A percentile compares a stretch with the other conserved stretches of the same genome.
These are phyloP conservation scores for Athalia cordata DNA, from an alignment of 2,888 invertebrate species.

Conservation along the genomic window DNA sequence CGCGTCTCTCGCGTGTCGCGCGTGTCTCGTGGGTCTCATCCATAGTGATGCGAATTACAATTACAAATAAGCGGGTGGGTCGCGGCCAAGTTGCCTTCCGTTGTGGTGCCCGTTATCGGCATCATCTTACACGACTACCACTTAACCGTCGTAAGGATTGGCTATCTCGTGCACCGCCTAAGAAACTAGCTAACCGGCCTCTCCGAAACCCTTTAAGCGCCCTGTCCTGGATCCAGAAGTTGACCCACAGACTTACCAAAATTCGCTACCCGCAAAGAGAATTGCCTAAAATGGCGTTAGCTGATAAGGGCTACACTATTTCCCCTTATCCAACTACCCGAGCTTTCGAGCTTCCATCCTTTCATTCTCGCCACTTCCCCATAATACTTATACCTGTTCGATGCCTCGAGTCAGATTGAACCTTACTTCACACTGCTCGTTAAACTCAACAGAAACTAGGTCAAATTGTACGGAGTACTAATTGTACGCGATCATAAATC, in stretches of 20 bases:
- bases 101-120: constrained; percentile 32
- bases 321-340: constrained; percentile 1
- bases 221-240: neutral
- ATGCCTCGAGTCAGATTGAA: no score
- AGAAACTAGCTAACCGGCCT: constrained; percentile 20
- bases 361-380: constrained; percentile 6
- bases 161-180: constrained; percentile 32
- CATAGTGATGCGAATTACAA: constrained; percentile 69
- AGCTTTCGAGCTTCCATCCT: constrained; percentile 10
- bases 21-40: constrained; percentile 59
- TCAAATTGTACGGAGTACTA: no score
- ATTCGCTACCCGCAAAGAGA: constrained; percentile 2
- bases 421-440: no score
- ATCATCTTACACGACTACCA: constrained; percentile 46
- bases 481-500: no score
- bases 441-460: no score
- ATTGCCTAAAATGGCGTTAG: constrained; percentile 32
- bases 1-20: constrained; percentile 43
- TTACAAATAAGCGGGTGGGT: constrained; percentile 64
- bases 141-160: constrained; percentile 37
- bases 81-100: constrained; percentile 29
- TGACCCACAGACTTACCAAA: neutral
- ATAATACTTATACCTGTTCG: no score
- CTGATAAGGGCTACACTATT: constrained; percentile 19
- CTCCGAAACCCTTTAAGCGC: neutral